Evolutionary conservation across 2,113 vertebrate species (phyloP).

Genomic region (Gavialis gangeticus): DNA sequence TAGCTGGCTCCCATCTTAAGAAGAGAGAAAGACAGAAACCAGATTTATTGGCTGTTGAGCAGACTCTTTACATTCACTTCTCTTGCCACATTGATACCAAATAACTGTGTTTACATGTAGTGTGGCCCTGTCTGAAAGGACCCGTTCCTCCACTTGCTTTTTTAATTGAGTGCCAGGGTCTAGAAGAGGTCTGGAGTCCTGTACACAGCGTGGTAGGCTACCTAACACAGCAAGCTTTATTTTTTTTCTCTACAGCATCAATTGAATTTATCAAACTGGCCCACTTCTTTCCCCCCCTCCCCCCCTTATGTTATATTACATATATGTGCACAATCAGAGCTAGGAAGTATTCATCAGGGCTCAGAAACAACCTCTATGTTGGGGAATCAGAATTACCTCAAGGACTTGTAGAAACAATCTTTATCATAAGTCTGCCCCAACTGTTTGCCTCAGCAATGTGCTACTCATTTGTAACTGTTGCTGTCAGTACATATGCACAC

Average conservation of each 20-base stretch:
- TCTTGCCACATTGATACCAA: conserved; percentile 39
- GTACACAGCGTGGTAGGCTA: not conserved
- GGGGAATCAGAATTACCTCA: not conserved
- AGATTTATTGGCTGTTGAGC: conserved; percentile 64
- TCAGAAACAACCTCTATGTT: not conserved
- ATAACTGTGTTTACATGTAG: not conserved
- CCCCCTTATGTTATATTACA: not conserved
- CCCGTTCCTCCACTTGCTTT: not conserved
- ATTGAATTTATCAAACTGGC: not conserved
- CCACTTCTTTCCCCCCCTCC: not conserved
- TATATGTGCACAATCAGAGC: not conserved
- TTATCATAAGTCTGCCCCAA: too few species aligned
- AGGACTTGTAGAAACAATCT: not conserved
- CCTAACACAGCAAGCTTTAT: not conserved
- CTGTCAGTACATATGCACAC: not conserved
- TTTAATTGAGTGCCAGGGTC: not conserved
- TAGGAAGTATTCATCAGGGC: not conserved
- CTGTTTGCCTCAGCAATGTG: not conserved
- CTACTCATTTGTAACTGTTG: accelerated
- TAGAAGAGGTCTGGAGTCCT: not conserved
- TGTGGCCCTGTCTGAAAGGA: conserved; percentile 7
- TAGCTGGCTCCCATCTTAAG: conserved; percentile 60
- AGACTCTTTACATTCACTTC: conserved; percentile 30
- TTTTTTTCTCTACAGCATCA: not conserved
- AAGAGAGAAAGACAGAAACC: conserved; percentile 48